Conservation (phyloP, 2,888 invertebrate species). For the Stegophylla sp. region DNA sequence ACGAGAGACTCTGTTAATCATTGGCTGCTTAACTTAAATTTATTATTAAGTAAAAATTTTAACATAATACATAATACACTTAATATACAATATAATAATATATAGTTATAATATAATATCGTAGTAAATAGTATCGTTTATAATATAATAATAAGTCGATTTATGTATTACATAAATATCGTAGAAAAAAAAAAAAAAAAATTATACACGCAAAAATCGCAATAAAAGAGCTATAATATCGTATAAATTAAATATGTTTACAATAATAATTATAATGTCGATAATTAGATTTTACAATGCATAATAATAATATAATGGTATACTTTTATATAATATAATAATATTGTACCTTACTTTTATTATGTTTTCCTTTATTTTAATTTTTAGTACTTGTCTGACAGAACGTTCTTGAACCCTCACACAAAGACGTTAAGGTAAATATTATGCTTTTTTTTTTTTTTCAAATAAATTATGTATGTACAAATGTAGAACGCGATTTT, state of each 20-base stretch:
- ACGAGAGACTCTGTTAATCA: too few species aligned
- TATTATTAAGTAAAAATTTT: slow-evolving; percentile 53
- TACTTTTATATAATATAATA: slow-evolving; percentile 19
- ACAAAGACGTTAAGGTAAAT: slow-evolving; percentile 34
- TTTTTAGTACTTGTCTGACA: slow-evolving; percentile 22
- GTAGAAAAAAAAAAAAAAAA: slow-evolving; percentile 35
- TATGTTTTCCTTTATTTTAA: not conserved
- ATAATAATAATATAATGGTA: slow-evolving; percentile 18
- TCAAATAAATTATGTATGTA: slow-evolving; percentile 48
- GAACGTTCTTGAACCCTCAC: not conserved
- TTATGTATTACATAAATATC: too few species aligned
- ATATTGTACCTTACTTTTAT: slow-evolving; percentile 5
- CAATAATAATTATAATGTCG: slow-evolving; percentile 17
- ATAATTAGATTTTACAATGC: slow-evolving; percentile 29
- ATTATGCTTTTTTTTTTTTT: slow-evolving; percentile 42
- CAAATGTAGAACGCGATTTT: slow-evolving; percentile 14
- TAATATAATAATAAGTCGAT: not conserved
- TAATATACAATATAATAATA: slow-evolving; percentile 10
- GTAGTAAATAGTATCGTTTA: slow-evolving; percentile 34
- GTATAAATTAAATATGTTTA: slow-evolving; percentile 37
- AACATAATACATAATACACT: slow-evolving; percentile 52
- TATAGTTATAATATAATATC: slow-evolving; percentile 32
- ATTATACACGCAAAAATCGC: slow-evolving; percentile 47
- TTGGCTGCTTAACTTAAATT: slow-evolving; percentile 43
- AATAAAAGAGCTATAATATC: slow-evolving; percentile 44